phyloP scores from a whole-genome alignment of 2,888 invertebrate species.

The Mimachlamys varia region DNA sequence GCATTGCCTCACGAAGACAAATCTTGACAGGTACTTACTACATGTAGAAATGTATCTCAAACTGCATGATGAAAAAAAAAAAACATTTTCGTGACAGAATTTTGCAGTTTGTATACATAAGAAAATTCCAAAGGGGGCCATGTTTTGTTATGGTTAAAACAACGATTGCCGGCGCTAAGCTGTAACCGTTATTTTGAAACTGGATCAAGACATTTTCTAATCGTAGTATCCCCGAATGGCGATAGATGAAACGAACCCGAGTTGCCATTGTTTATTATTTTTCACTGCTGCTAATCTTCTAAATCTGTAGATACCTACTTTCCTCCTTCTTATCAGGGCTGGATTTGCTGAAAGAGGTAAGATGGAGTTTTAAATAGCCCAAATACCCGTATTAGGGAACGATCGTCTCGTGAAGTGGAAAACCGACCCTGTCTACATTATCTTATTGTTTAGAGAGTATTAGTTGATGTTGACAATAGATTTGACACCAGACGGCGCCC shows the following conservation, averaged over 20 bases:
- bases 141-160: no score
- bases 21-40: no score
- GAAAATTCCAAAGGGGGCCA: no score
- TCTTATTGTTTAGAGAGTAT: background rate
- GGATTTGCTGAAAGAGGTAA: background rate
- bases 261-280: background rate
- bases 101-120: no score
- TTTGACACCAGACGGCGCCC: conserved; percentile 24
- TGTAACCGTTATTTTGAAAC: background rate
- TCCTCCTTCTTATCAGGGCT: background rate
- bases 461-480: conserved; percentile 5
- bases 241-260: background rate
- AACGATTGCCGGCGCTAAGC: no score
- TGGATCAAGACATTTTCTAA: background rate
- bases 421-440: background rate
- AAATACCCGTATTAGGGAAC: conserved; percentile 5
- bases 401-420: background rate
- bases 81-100: no score
- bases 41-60: no score
- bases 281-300: background rate
- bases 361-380: background rate
- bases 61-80: no score
- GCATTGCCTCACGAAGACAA: no score
- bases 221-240: background rate
- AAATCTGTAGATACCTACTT: background rate